These are phyloP conservation scores for Caenorhabditis auriculariae DNA, from an alignment of 2,888 invertebrate genomes.

Conservation along the genomic window DNA sequence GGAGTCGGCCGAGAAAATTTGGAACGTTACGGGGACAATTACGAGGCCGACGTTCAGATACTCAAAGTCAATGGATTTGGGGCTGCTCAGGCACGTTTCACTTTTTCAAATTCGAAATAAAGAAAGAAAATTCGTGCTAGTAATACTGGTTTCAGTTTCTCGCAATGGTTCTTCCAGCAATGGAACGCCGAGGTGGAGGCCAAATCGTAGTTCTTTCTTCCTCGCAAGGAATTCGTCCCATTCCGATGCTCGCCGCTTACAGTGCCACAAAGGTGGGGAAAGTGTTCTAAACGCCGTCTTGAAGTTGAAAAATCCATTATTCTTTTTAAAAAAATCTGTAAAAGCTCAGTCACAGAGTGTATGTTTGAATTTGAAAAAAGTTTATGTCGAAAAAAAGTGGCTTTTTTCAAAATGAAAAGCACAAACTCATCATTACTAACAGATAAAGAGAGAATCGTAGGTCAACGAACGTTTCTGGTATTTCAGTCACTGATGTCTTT, in stretches of 20 bases:
- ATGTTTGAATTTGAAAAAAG: too few species aligned
- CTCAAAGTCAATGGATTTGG: slow-evolving; percentile 58
- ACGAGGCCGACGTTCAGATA: slow-evolving; percentile 53
- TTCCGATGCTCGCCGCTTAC: slow-evolving; percentile 60
- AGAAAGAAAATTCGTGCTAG: background rate
- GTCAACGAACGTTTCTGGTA: too few species aligned
- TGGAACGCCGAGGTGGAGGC: slow-evolving; percentile 59
- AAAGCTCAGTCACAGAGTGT: background rate
- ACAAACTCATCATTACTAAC: too few species aligned
- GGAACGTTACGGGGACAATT: slow-evolving; percentile 59
- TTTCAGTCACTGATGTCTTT: slow-evolving; percentile 54
- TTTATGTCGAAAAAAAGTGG: too few species aligned
- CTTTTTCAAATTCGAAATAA: background rate
- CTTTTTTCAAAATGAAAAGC: background rate
- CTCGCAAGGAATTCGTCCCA: slow-evolving; percentile 57
- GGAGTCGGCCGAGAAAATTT: slow-evolving; percentile 59
- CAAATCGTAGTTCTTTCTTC: slow-evolving; percentile 59
- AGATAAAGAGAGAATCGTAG: background rate
- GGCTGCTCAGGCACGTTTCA: slow-evolving; percentile 44
- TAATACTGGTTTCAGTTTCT: slow-evolving; percentile 44
- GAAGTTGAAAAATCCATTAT: background rate
- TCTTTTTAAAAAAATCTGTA: background rate
- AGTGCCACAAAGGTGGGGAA: slow-evolving; percentile 59
- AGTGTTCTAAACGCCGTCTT: background rate
- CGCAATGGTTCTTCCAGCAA: slow-evolving; percentile 53